These are phyloP conservation scores for Pseudomyrmex pallidus DNA, from an alignment of 1,140 invertebrate species.

Conservation along the genomic window DNA sequence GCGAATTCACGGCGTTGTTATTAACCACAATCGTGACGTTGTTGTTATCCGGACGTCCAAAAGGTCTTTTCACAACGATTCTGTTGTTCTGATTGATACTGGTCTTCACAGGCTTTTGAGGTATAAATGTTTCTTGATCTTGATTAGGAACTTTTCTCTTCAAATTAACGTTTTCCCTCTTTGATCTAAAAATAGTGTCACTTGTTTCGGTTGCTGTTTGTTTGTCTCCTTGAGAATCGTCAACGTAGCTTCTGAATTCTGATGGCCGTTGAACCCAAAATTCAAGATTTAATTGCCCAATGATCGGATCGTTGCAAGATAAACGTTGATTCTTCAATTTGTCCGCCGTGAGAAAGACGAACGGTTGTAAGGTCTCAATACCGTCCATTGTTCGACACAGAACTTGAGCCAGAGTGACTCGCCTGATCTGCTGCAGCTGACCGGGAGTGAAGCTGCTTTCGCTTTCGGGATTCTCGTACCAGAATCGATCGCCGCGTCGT, in stretches of 20 bases:
- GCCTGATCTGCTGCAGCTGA: constrained; percentile 95
- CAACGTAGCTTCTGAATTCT: not conserved
- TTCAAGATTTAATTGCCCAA: constrained; percentile 90
- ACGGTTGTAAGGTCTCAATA: constrained; percentile 89
- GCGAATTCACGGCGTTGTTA: constrained; percentile 81
- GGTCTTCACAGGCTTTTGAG: constrained; percentile 70
- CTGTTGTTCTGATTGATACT: constrained; percentile 80
- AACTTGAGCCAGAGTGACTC: constrained; percentile 92
- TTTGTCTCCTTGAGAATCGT: not conserved
- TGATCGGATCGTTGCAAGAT: constrained; percentile 88
- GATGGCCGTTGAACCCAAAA: constrained; percentile 85
- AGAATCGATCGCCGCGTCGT: constrained; percentile 96
- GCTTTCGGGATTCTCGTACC: constrained; percentile 93
- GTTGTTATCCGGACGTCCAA: constrained; percentile 77
- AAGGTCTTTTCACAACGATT: constrained; percentile 76
- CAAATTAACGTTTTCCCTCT: not conserved
- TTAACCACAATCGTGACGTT: constrained; percentile 79
- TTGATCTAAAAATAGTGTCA: not conserved
- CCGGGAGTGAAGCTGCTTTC: constrained; percentile 91
- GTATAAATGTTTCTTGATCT: not conserved
- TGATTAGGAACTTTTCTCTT: not conserved
- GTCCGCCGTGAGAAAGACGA: constrained; percentile 91
- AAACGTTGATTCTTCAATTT: constrained; percentile 88
- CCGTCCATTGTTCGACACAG: constrained; percentile 93
- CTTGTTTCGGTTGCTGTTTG: not conserved